Evolutionary conservation across 2,888 invertebrate species (phyloP).

Genomic region (Pristionchus arcanus): DNA sequence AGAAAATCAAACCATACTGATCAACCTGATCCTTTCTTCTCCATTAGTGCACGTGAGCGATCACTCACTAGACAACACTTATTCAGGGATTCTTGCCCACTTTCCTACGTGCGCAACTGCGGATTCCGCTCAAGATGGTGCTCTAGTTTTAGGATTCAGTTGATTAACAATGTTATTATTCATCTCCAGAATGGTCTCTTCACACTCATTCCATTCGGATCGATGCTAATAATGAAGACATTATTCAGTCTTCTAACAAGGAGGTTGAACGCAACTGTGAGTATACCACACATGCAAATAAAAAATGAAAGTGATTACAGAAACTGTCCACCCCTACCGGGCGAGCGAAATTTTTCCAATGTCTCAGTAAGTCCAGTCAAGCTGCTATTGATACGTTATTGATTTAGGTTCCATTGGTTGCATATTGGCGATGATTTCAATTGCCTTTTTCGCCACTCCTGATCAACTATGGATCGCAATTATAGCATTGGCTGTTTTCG

Average conservation of each 20-base stretch:
- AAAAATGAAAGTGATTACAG: background rate
- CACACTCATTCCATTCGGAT: constrained; percentile 12
- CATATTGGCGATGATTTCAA: background rate
- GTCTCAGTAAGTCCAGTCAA: background rate
- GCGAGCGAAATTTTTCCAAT: background rate
- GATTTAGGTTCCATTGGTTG: constrained; percentile 8
- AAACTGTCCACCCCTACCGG: background rate
- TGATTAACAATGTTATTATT: background rate
- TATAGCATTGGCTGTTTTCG: background rate
- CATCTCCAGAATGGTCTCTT: background rate
- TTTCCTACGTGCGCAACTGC: background rate
- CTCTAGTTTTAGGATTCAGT: background rate
- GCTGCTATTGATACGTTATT: background rate
- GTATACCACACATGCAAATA: background rate
- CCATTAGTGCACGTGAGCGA: background rate
- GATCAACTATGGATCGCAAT: background rate
- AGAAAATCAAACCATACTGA: background rate
- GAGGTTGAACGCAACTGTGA: background rate
- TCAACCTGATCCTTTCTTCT: background rate
- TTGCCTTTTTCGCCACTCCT: background rate
- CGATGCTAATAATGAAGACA: constrained; percentile 3
- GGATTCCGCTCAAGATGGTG: constrained; percentile 11
- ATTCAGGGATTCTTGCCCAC: constrained; percentile 43
- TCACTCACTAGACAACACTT: background rate
- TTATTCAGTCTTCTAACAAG: background rate